Evolutionary conservation across 1,140 invertebrate species (phyloP), one percentile per base, ranked within the genome.

Genomic region (Drosophila mayri): DNA sequence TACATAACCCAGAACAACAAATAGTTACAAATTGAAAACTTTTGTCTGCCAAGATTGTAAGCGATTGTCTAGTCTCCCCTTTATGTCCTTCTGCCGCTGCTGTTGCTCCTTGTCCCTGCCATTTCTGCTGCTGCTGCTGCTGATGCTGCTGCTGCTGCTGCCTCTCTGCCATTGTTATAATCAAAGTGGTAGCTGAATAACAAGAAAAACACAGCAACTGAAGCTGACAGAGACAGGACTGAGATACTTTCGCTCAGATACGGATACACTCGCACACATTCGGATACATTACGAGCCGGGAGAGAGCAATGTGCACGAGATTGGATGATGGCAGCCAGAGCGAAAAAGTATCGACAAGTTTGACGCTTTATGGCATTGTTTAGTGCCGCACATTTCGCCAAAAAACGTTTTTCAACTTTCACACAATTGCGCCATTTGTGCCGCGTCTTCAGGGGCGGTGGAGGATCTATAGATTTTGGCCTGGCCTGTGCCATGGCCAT

Each of bases 321-420:
- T 68, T 73, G 68, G 74, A 72, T 76, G 64, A 70, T 70, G 54
- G 64, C 55, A 76, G 64, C 46, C 46, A 64, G 64, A 71, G 68
- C 73, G 70, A 88, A 81, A 90, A 81, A 85, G 86, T 90, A 90
- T 90, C 85, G 85, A 90, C 85, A 90, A 90, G 85, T 90, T 90
- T 90, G 85, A 90, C 86, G 85, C 86, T 90, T 90, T 90, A 90
- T 90, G 85, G 86, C 85, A 90, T 90, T 90, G 85, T 90, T 90
- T 90, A 90, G 85, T 90, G 86, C 74, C 85, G 81, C 85, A 90
- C 85, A 90, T 90, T 90, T 90, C 86, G 74, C 81, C 80, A 84
- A 90, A 90, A 73, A 90, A 90, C 85, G 85, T 90, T 90, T 90
- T 90, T 85, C 85, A 90, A 90, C 85, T 90, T 90, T 90, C 86